Conservation (phyloP, 2,888 invertebrate species). For the Brassicogethes aeneus region DNA sequence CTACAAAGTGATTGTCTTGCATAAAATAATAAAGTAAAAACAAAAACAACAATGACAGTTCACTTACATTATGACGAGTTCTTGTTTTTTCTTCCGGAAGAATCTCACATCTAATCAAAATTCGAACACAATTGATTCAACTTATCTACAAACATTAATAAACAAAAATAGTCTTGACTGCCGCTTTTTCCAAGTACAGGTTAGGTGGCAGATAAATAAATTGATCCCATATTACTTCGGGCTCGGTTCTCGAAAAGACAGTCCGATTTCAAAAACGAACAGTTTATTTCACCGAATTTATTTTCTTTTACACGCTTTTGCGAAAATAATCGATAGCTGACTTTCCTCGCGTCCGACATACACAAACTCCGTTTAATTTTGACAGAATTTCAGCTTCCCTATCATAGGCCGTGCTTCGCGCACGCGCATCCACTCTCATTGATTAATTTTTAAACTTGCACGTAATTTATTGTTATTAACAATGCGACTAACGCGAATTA, state of each 20-base stretch:
- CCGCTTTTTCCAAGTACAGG: conserved; percentile 15
- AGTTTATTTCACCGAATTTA: not conserved
- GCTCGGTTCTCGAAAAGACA: not conserved
- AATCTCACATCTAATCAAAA: not conserved
- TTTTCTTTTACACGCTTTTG: too few species aligned
- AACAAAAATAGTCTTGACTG: conserved; percentile 15
- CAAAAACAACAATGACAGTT: not conserved
- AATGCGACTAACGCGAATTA: not conserved
- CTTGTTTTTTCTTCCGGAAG: not conserved
- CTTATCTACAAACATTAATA: conserved; percentile 1
- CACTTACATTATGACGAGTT: conserved; percentile 2
- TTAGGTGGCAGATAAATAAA: conserved; percentile 11
- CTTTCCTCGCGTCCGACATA: conserved; percentile 18
- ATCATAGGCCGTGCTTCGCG: conserved; percentile 13
- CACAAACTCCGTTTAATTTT: conserved; percentile 26
- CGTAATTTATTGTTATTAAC: not conserved
- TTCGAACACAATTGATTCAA: not conserved
- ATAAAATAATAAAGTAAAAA: conserved; percentile 2
- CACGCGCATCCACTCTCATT: conserved; percentile 20
- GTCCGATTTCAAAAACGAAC: not conserved
- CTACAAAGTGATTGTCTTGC: conserved; percentile 1
- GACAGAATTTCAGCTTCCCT: conserved; percentile 19
- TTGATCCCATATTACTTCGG: conserved; percentile 2
- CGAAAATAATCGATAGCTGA: conserved; percentile 24
- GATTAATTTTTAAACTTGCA: conserved; percentile 17